Base-by-base conservation (phyloP, 2,113 vertebrate species). In the Syngnathus floridae region DNA sequence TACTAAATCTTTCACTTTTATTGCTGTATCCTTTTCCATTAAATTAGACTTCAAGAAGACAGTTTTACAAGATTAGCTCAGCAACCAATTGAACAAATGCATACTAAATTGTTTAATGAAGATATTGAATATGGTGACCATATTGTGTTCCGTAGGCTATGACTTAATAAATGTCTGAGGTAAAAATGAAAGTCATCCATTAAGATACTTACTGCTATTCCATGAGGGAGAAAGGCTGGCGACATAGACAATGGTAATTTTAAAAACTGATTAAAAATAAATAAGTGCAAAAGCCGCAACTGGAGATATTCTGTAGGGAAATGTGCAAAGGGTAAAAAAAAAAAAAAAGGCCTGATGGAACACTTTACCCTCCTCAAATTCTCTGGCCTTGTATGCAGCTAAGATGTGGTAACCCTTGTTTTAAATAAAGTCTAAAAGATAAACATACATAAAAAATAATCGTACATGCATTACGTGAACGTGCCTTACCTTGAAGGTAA, bases 161-260 rank as follows among this genome's bases (percentile, higher is more conserved):
- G 79, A 82, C 78, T 88, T 88, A 88, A 88, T 88, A 87, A 87
- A 72, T 86, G 83, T 84, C 83, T 71, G 57, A 71, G 37, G 66
- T 73, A 62, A 54, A 82, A 80, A 74, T 71, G 75, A 79, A 70
- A 78, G 67, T 60, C 73, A 85, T 85, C 60, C 46, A 73, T 85
- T 82, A 72, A 22, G 45, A 59, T 0, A 8, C 58, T 79, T 81
- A 77, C 56, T 48, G 40, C 54, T 41, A 61, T 61, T 61, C 40
- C 36, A 41, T 40, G 21, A 41, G 58, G 38, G 40, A 9, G 41
- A 61, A 40, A 40, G 9, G 37, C 58, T 61, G 37, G 38, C 19
- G 1, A 22, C 40, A 5, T 19, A 61, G 40, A 61, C 40, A 41
- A 11, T 38, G 9, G 58, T 37, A 40, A 61, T 21, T 41, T 61